Percentiles rank a stretch among this genome's conserved stretches.
phyloP scores from a whole-genome alignment of 2,888 invertebrate genomes.

The Oeneis ivallda region DNA sequence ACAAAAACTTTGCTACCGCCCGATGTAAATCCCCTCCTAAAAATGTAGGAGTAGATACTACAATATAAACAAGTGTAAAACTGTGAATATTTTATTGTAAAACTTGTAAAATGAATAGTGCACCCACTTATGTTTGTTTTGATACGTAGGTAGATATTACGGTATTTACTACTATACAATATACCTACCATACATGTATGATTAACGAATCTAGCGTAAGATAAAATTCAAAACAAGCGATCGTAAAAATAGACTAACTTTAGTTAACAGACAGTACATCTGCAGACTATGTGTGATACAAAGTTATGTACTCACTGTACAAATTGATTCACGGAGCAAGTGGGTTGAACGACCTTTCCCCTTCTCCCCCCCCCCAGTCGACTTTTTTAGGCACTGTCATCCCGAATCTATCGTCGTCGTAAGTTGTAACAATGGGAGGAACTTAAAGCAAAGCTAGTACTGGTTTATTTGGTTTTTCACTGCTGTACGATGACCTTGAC shows the following conservation, averaged over 20 bases:
- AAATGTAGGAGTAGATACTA: too few species aligned
- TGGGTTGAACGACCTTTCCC: slow-evolving; percentile 66
- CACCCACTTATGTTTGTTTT: not conserved
- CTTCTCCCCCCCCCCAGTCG: slow-evolving; percentile 59
- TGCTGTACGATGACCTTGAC: slow-evolving; percentile 66
- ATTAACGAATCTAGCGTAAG: slow-evolving; percentile 7
- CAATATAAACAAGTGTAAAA: not conserved
- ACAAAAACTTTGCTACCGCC: too few species aligned
- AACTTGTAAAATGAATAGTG: not conserved
- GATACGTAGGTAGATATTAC: too few species aligned
- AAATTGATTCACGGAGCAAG: slow-evolving; percentile 64
- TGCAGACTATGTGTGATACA: slow-evolving; percentile 16
- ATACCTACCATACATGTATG: slow-evolving; percentile 4
- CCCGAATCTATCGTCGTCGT: slow-evolving; percentile 66
- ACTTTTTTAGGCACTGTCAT: slow-evolving; percentile 65
- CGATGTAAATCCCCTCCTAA: too few species aligned
- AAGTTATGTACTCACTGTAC: slow-evolving; percentile 54
- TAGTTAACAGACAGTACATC: slow-evolving; percentile 6
- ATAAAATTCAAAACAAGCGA: slow-evolving; percentile 13
- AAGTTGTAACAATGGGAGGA: slow-evolving; percentile 65
- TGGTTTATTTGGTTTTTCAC: slow-evolving; percentile 51
- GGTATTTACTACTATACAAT: too few species aligned
- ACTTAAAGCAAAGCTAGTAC: slow-evolving; percentile 50
- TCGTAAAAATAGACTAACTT: slow-evolving; percentile 14
- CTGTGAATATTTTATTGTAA: not conserved